phyloP scores from a whole-genome alignment of 2,888 invertebrate species.

The Molanna angustata region DNA sequence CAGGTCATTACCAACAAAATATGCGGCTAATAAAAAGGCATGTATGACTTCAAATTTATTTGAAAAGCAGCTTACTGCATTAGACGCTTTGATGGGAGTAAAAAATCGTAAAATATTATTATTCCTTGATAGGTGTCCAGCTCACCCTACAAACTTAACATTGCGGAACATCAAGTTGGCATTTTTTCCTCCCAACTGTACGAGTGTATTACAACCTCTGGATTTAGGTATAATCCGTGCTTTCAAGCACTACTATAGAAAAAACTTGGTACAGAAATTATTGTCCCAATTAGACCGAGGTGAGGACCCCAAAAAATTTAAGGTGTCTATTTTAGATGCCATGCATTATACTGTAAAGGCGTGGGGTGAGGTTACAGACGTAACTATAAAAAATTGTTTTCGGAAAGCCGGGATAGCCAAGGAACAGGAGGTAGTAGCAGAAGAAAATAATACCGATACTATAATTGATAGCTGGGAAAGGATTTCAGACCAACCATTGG shows the following conservation, averaged over 20 bases:
- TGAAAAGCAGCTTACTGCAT: constrained; percentile 33
- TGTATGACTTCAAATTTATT: constrained; percentile 36
- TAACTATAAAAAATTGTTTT: too few relatives aligned
- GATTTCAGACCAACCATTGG: too few relatives aligned
- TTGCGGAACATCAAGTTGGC: constrained; percentile 36
- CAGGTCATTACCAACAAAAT: constrained; percentile 35
- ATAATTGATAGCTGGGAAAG: too few relatives aligned
- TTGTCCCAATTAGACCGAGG: too few relatives aligned
- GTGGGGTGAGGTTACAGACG: too few relatives aligned
- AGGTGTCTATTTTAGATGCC: too few relatives aligned
- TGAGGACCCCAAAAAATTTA: too few relatives aligned
- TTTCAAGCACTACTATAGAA: constrained; percentile 15
- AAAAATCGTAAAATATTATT: constrained; percentile 36
- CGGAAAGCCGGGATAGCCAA: too few relatives aligned
- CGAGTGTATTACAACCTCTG: constrained; percentile 36
- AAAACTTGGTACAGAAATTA: too few relatives aligned
- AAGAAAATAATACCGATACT: too few relatives aligned
- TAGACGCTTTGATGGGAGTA: constrained; percentile 33
- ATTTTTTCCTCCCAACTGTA: constrained; percentile 37
- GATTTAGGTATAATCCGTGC: constrained; percentile 32
- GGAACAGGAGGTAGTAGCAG: too few relatives aligned
- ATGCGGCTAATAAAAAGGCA: constrained; percentile 35
- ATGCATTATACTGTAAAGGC: too few relatives aligned
- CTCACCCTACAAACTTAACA: constrained; percentile 34
- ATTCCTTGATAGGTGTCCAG: constrained; percentile 36